Percentiles rank a stretch among this genome's conserved stretches.
Conservation (phyloP, 2,888 invertebrate species). For the Parnassius apollo region DNA sequence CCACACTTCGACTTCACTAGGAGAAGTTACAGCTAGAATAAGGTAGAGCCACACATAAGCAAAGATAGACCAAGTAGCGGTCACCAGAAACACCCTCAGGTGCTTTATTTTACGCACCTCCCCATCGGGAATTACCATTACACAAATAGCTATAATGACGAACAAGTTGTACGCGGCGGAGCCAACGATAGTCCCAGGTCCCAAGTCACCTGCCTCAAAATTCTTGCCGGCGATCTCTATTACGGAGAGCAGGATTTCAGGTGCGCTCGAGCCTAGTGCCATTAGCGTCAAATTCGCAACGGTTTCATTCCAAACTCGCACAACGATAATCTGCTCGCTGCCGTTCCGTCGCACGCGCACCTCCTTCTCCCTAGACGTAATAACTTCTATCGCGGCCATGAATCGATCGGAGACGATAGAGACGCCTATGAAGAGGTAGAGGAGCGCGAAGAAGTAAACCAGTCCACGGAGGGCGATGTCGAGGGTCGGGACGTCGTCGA, state of each 20-base stretch:
- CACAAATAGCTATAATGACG: constrained; percentile 98
- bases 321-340: constrained; percentile 94
- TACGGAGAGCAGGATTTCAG: constrained; percentile 97
- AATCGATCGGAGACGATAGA: constrained; percentile 99
- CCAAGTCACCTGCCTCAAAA: constrained; percentile 97
- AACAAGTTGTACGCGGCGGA: constrained; percentile 99
- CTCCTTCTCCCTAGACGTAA: constrained; percentile 98
- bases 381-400: constrained; percentile 99
- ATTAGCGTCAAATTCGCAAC: constrained; percentile 99
- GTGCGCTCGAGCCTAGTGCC: constrained; percentile 99
- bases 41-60: constrained; percentile 99
- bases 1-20: constrained; percentile 97
- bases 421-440: constrained; percentile 98
- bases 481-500: constrained; percentile 85
- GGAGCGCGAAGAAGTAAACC: constrained; percentile 93
- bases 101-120: constrained; percentile 97
- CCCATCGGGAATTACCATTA: constrained; percentile 93
- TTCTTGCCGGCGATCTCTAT: constrained; percentile 98
- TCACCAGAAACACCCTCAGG: constrained; percentile 97
- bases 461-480: constrained; percentile 92
- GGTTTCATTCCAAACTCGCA: constrained; percentile 99
- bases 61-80: constrained; percentile 98
- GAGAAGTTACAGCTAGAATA: constrained; percentile 93
- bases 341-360: constrained; percentile 94
- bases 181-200: constrained; percentile 99